Evolutionary conservation across 2,888 invertebrate genomes (phyloP), one percentile per base, ranked within the genome.

Genomic region (Lepetodrilus schrolli): DNA sequence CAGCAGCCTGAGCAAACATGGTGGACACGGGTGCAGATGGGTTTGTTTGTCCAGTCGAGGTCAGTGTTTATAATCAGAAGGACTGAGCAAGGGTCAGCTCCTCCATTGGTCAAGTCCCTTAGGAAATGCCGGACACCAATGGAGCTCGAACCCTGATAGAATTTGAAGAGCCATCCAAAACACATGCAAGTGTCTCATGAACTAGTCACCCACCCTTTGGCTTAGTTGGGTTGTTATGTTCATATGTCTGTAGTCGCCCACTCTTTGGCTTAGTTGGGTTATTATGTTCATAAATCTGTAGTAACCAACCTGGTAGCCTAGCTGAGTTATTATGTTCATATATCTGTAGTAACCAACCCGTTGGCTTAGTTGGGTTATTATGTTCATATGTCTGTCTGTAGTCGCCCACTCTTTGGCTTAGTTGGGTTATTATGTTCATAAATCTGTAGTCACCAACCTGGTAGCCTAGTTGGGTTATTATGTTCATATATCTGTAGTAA

Each of bases 11-110:
- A 30, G 26, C 34, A 58, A 58, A 58, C 58, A 58, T 30, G 7
- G 58, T 58, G 58, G 26, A 30, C 30, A 34, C 30, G 17, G 58
- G 58, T 58, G 58, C 58, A 58, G 58, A 58, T 58, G 58, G 58
- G 26, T 10, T 58, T 58, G 58, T 58, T 58, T 58, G 58, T 26
- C 26, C 58, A 58, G 58, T 23, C 26, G 30, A 34, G 58, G 58
- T 58, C 58, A 30, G 30, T 58, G 58, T 58, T 58, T 58, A 58
- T 58, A 58, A 58, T 58, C 58, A 17, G 58, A 23, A 23, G 30
- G n/a, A 34, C 30, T 17, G 58, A 26, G 58, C 58, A 30, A 58
- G 34, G 58, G 58, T 58, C 58, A 58, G 26, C 58, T 13, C 30
- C 58, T 58, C 17, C 30, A 23, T 17, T 58, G 58, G 58, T 58